phyloP scores from a whole-genome alignment of 1,140 invertebrate genomes.

The Cylas formicarius region DNA sequence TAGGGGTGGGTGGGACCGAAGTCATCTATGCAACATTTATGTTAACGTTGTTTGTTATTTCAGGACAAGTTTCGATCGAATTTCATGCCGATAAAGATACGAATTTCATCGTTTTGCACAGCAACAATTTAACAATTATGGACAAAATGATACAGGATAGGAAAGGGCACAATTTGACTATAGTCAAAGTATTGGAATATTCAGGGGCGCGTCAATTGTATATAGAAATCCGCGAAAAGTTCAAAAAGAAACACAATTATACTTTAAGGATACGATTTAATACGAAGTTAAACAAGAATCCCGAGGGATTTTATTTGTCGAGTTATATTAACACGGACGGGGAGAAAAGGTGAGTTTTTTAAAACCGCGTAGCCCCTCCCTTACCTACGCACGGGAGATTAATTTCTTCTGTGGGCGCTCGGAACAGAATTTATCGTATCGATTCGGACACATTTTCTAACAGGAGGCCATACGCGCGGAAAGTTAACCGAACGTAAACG shows the following conservation, averaged over 20 bases:
- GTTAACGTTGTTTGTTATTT: constrained; percentile 12
- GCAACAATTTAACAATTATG: constrained; percentile 80
- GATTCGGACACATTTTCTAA: too few species aligned
- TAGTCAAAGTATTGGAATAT: constrained; percentile 71
- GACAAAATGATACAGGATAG: constrained; percentile 69
- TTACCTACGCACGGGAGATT: too few species aligned
- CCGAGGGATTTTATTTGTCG: constrained; percentile 89
- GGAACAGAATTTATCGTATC: too few species aligned
- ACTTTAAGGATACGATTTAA: constrained; percentile 78
- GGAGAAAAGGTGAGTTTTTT: constrained; percentile 72
- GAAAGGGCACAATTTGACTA: constrained; percentile 62
- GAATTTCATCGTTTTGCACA: constrained; percentile 84
- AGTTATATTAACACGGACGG: constrained; percentile 69
- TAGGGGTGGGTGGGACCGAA: constrained; percentile 54
- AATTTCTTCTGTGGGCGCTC: too few species aligned
- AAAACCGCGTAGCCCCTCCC: too few species aligned
- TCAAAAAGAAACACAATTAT: constrained; percentile 72
- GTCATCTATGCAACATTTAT: neutral
- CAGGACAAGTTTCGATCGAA: constrained; percentile 79
- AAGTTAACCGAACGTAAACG: too few species aligned
- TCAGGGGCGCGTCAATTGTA: constrained; percentile 78
- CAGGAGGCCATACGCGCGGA: too few species aligned
- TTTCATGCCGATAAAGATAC: constrained; percentile 76
- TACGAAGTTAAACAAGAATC: constrained; percentile 67
- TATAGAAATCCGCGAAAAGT: constrained; percentile 73